Conservation (phyloP, 2,113 vertebrate species). For the Pedionomus torquatus region DNA sequence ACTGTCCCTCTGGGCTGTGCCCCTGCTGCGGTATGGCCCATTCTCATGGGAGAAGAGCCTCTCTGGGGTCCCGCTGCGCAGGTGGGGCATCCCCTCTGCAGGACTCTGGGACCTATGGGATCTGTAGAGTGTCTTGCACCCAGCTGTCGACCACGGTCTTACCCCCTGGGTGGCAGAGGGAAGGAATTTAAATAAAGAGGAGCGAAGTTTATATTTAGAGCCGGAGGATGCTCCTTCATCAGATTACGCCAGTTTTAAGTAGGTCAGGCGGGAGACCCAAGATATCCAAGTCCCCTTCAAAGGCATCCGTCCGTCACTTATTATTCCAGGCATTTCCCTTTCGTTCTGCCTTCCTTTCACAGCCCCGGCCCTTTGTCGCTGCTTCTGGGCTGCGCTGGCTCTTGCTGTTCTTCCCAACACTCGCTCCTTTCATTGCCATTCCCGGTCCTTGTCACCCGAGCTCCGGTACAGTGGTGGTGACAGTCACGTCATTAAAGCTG, state of each 20-base stretch:
- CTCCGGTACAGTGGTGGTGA: neutral
- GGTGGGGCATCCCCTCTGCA: neutral
- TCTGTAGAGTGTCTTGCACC: neutral
- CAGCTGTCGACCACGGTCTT: neutral
- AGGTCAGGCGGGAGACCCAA: conserved; percentile 63
- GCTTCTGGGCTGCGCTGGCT: neutral
- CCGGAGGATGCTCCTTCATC: conserved; percentile 37
- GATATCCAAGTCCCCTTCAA: conserved; percentile 54
- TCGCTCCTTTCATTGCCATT: neutral
- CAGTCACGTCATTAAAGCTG: neutral
- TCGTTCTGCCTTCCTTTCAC: neutral
- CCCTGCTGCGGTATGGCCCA: neutral
- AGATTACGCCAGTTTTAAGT: conserved; percentile 50
- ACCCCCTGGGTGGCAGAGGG: neutral
- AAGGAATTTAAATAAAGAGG: neutral
- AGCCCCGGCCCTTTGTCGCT: neutral
- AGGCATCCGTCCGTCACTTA: conserved; percentile 56
- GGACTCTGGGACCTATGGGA: neutral
- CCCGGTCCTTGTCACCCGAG: neutral
- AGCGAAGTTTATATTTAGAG: conserved; percentile 35
- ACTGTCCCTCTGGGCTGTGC: neutral
- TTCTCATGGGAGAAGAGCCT: neutral
- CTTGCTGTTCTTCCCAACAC: neutral
- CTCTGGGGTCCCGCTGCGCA: too few relatives aligned
- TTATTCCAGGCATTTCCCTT: conserved; percentile 62